Conservation (phyloP, 1,140 invertebrate genomes). For the Euwallacea similis region DNA sequence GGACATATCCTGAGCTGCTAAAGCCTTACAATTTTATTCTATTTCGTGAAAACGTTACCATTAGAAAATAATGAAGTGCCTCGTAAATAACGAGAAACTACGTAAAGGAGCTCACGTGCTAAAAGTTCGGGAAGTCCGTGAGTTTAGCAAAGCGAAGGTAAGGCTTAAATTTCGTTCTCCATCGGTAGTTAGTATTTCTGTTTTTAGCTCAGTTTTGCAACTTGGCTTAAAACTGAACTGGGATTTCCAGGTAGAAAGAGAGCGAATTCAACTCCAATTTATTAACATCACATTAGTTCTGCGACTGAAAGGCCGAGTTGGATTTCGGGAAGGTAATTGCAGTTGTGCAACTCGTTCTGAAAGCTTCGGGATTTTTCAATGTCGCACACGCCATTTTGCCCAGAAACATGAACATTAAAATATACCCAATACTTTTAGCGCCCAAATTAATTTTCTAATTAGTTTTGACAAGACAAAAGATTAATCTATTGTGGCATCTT, state of each 20-base stretch:
- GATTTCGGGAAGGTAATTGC: no score
- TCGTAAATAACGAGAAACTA: conserved; percentile 21
- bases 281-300: no score
- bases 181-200: conserved; percentile 15
- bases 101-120: conserved; percentile 23
- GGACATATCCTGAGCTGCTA: background rate
- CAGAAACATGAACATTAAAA: no score
- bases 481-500: background rate
- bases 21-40: conserved; percentile 2
- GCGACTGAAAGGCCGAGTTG: no score
- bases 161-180: conserved; percentile 8
- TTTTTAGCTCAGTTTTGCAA: background rate
- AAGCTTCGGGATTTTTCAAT: no score
- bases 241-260: no score
- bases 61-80: conserved; percentile 28
- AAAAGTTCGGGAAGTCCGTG: conserved; percentile 27
- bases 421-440: no score
- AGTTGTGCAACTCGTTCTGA: no score
- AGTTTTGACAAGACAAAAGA: background rate
- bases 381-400: no score
- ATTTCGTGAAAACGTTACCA: conserved; percentile 21
- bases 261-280: no score
- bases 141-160: conserved; percentile 6
- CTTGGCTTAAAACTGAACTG: background rate
- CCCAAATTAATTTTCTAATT: background rate